phyloP scores from a whole-genome alignment of 1,140 invertebrate species.

The Macrobrachium rosenbergii region DNA sequence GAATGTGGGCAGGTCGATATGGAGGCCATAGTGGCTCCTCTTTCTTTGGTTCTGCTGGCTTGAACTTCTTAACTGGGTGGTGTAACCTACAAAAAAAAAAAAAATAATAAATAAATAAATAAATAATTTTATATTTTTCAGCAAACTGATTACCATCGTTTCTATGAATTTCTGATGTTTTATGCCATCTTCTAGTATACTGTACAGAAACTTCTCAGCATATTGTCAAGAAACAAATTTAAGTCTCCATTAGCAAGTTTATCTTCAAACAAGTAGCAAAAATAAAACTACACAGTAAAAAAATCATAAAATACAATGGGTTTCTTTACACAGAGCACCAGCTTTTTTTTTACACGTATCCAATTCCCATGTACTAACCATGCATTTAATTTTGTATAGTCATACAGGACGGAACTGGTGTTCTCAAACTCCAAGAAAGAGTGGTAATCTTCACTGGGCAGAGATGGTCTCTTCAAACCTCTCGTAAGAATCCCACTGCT shows the following conservation, averaged over 20 bases:
- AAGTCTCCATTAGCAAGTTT: too few relatives aligned
- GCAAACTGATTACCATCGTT: too few relatives aligned
- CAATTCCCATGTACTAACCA: conserved; percentile 71
- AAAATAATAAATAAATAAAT: not conserved
- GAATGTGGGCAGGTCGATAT: conserved; percentile 64
- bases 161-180: too few relatives aligned
- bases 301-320: too few relatives aligned
- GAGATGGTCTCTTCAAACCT: conserved; percentile 53
- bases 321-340: too few relatives aligned
- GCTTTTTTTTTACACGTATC: too few relatives aligned
- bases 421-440: conserved; percentile 76
- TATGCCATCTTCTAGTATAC: too few relatives aligned
- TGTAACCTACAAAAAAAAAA: conserved; percentile 72
- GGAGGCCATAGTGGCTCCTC: conserved; percentile 65
- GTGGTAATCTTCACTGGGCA: conserved; percentile 57
- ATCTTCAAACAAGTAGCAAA: too few relatives aligned
- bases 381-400: conserved; percentile 86
- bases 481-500: conserved; percentile 6
- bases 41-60: conserved; percentile 68
- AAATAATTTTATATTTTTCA: not conserved
- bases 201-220: too few relatives aligned
- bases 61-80: conserved; percentile 89
- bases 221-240: too few relatives aligned
- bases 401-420: conserved; percentile 86
- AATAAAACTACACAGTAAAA: too few relatives aligned